Evolutionary conservation across 2,797 vertebrate species (phyloP), one percentile per base, ranked within the genome.

Genomic region (Pseudocheirus occidentalis): DNA sequence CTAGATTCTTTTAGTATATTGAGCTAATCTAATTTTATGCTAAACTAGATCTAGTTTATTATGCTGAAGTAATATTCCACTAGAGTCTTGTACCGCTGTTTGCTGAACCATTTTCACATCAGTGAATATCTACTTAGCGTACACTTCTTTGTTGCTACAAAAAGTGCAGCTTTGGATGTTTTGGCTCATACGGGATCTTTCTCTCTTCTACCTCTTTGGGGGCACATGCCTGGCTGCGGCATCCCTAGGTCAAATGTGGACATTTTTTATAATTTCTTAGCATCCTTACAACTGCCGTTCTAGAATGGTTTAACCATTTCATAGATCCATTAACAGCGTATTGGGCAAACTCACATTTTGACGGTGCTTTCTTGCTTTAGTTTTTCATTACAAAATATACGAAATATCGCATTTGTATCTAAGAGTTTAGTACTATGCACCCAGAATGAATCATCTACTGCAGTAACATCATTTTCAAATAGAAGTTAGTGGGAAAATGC

Each of bases 281-380:
- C n/a, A 59, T 55, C 58, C 91, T 52, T n/a, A 56, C 81, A 94
- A 1, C 90, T 7, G 62, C 6, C n/a, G 95, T 92, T 87, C 52
- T 1, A 9, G 59, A 92, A 56, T 81, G 13, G 59, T 73, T 73
- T 40, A 73, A 73, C 34, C n/a, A 73, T 40, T 73, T n/a, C 18
- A 73, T 12, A 73, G 90, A 94, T 91, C 34, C 21, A 40, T 59
- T 55, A 92, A 40, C n/a, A 27, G n/a, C 28, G 31, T 62, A 11
- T 89, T 34, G 40, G 46, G 46, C 31, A 6, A 93, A 4, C 29
- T 34, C 40, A 89, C 52, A 53, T 93, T 53, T 50, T 81, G 0
- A n/a, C 59, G 90, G n/a, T 94, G n/a, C 6, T 93, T 91, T 93
- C 73, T 92, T 3, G 52, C 28, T 93, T 73, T 81, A 81, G 66